Conservation (phyloP, 2,113 vertebrate genomes). For the Oncorhynchus nerka region DNA sequence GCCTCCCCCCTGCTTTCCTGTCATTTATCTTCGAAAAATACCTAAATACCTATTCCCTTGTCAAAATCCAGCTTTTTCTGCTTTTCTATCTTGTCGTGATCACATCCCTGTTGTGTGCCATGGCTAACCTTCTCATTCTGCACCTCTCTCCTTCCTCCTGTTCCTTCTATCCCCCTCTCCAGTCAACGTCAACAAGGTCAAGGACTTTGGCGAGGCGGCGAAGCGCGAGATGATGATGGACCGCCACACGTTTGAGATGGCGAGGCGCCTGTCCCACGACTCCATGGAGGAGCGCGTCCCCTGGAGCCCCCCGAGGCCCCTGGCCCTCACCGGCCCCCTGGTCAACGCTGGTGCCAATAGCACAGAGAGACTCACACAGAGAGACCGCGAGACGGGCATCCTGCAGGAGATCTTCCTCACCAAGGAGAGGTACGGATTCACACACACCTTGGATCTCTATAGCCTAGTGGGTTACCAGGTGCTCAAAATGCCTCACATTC, state of each 20-base stretch:
- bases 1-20: too few species aligned
- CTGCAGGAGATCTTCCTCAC: conserved; percentile 94
- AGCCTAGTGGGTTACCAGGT: too few species aligned
- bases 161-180: neutral
- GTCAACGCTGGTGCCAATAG: conserved; percentile 82
- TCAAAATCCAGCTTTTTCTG: too few species aligned
- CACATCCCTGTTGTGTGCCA: too few species aligned
- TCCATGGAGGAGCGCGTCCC: conserved; percentile 92
- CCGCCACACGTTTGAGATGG: conserved; percentile 89
- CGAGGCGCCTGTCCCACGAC: conserved; percentile 88
- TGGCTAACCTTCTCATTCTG: neutral
- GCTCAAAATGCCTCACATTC: too few species aligned
- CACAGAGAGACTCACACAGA: conserved; percentile 85
- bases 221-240: conserved; percentile 93
- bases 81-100: too few species aligned
- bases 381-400: conserved; percentile 90
- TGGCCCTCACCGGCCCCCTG: conserved; percentile 75
- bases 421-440: conserved; percentile 85
- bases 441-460: too few species aligned
- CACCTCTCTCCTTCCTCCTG: too few species aligned
- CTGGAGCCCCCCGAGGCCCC: conserved; percentile 80
- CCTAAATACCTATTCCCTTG: too few species aligned
- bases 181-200: conserved; percentile 98
- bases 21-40: too few species aligned
- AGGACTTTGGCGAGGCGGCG: conserved; percentile 93